Base-by-base conservation (phyloP, 2,797 vertebrate species). In the Sciurus vulgaris region DNA sequence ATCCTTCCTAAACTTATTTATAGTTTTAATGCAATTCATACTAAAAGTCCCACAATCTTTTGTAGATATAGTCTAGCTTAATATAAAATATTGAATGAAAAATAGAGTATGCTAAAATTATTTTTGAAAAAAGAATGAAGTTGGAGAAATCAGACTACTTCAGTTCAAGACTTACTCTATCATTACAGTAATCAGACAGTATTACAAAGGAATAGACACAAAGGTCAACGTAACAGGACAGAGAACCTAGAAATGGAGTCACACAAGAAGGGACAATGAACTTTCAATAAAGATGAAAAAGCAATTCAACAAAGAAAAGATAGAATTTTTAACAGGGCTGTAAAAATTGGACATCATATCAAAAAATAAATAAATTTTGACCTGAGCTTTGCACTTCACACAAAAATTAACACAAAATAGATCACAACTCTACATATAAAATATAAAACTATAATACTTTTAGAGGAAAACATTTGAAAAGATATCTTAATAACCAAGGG, bases 381-480 rank as follows among this genome's bases (percentile, higher is more conserved):
- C 35, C 6, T 72, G 90, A 95, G 74, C 67, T 9, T 95, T 26
- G 51, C 10, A 47, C 13, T 3, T 95, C 47, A 85, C 7, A 38
- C 44, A 91, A 85, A 91, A 90, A 72, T 26, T 86, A 73, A 85
- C n/a, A 93, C 11, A 74, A 47, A 89, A 41, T 63, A 13, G 41
- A 85, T 61, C 44, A 61, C 49, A 91, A 78, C 4, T 35, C 63
- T 54, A 54, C 5, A 18, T 70, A 26, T 18, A 54, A 78, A 89
- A 94, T 88, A 38, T n/a, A 65, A 94, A 81, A 70, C 26, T 82
- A 7, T 67, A 67, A 67, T n/a, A n/a, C 33, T n/a, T 67, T 67
- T n/a, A n/a, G 65, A 84, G 20, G 28, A 72, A 85, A 85, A 47
- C 0, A 8, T 74, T 73, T 74, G 63, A 44, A 54, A 24, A 74